Conservation (phyloP, 1,140 invertebrate genomes). For the Maconellicoccus hirsutus region DNA sequence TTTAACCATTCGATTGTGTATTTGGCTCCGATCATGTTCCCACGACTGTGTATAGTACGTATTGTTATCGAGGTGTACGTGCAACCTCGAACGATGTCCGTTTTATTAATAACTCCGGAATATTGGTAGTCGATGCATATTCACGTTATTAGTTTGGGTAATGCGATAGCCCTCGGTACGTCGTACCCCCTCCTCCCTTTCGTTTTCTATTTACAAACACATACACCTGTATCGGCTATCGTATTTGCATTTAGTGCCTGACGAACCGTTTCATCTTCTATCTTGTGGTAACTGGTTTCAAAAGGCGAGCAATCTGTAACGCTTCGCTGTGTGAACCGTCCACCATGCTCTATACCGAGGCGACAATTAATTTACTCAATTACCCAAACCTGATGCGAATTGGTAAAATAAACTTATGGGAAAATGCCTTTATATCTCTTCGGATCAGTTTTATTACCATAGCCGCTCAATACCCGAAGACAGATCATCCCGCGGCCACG, state of each 20-base stretch:
- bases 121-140: background rate
- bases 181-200: background rate
- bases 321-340: background rate
- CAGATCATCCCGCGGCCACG: too few relatives aligned
- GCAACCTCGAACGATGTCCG: conserved; percentile 6
- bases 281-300: background rate
- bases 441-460: too few relatives aligned
- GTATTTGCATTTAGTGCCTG: background rate
- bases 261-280: background rate
- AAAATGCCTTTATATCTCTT: too few relatives aligned
- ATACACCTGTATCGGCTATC: background rate
- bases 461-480: too few relatives aligned
- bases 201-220: too few relatives aligned
- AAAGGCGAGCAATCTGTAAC: conserved; percentile 1
- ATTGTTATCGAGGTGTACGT: conserved; percentile 2
- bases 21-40: conserved; percentile 2
- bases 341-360: too few relatives aligned
- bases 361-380: background rate
- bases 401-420: background rate
- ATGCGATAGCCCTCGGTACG: background rate
- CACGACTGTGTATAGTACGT: background rate
- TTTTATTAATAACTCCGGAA: background rate
- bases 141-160: background rate
- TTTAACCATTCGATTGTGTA: background rate
- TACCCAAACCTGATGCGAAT: background rate